Base-by-base conservation (phyloP, 2,888 invertebrate species). In the Incurvaria masculella region DNA sequence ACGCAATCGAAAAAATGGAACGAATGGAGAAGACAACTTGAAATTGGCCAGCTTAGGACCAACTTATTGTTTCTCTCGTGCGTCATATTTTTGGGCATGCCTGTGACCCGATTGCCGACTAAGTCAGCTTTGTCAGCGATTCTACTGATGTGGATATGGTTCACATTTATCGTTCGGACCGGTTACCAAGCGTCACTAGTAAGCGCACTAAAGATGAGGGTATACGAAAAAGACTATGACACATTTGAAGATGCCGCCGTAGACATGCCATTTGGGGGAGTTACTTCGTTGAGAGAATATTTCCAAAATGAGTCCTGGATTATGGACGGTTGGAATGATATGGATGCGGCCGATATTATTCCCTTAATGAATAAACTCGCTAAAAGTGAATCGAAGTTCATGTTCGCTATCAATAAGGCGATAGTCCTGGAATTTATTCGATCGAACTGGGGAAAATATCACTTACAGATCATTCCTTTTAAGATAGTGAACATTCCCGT, bases 141-240 rank as follows among this genome's bases (percentile, higher is more conserved):
- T 45, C 20, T 45, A 18, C 50, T 69, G 2, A 52, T 67, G 39
- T 73, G 72, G 74, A 63, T 71, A 20, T 68, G 65, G 66, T 73
- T 69, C 47, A 66, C 68, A 56, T 63, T 68, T 52, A 55, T 74
- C 26, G 56, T 74, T n/a, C 62, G 75, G 54, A 73, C 69, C 0
- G 61, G 66, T 45, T 75, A 73, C 50, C 72, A 73, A 56, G 69
- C 68, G 0, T 64, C 64, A 48, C 60, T 74, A 2, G 72, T 75
- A 47, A 61, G 61, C 52, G 67, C 65, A 1, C 58, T 75, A 38
- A 69, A 71, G 57, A 64, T 64, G 2, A 63, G 64, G 44, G 61
- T 64, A 49, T 66, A 66, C 46, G 61, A 57, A 46, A 48, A 56
- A 23, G 61, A 66, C 21, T 57, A 73, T 42, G 52, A 61, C 18